Evolutionary conservation across 2,888 invertebrate species (phyloP).

Genomic region (Mythimna albipuncta): DNA sequence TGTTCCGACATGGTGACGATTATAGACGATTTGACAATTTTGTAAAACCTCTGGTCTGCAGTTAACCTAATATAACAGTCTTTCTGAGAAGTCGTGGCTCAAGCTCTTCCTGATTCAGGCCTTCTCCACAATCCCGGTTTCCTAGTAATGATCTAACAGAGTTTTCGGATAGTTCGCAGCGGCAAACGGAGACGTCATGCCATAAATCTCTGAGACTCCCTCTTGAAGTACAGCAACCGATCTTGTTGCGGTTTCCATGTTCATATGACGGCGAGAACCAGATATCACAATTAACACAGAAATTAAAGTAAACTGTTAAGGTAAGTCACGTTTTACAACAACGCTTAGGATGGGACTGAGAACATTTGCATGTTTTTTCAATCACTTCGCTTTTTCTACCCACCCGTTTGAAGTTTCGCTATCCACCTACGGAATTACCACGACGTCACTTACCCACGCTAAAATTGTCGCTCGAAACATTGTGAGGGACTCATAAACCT

Average conservation of each 20-base stretch:
- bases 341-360: neutral
- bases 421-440: too few species aligned
- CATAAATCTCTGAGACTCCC: neutral
- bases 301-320: neutral
- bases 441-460: too few species aligned
- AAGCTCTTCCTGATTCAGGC: neutral
- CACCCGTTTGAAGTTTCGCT: too few species aligned
- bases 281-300: too few species aligned
- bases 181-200: too few species aligned
- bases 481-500: neutral
- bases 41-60: neutral
- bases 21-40: too few species aligned
- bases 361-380: neutral
- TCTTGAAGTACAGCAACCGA: too few species aligned
- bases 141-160: too few species aligned
- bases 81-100: neutral
- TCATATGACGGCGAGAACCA: neutral
- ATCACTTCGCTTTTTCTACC: too few species aligned
- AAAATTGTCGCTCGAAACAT: neutral
- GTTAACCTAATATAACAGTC: neutral
- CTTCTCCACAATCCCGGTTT: neutral
- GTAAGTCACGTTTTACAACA: neutral
- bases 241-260: neutral
- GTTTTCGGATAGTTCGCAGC: too few species aligned
- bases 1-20: too few species aligned